A percentile compares a stretch with the other conserved stretches of the same genome.
These are phyloP conservation scores for Cenopis cana DNA, from an alignment of 2,888 invertebrate species.

Conservation along the genomic window DNA sequence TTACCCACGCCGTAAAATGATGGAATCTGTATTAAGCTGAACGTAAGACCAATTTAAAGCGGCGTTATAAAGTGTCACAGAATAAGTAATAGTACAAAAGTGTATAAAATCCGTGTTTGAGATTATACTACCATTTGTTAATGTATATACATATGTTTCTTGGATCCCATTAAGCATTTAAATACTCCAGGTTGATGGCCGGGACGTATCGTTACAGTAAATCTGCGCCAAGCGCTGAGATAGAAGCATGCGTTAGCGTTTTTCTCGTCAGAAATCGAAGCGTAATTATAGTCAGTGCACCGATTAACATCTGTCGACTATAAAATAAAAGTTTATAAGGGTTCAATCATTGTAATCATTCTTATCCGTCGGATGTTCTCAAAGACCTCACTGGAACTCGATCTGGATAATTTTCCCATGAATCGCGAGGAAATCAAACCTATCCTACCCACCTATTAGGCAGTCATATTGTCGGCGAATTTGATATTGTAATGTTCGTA, in stretches of 20 bases:
- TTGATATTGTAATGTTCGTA: slow-evolving; percentile 47
- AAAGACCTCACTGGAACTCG: slow-evolving; percentile 69
- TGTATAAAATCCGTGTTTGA: not conserved
- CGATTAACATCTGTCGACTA: slow-evolving; percentile 85
- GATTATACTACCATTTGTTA: not conserved
- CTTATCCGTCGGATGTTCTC: slow-evolving; percentile 83
- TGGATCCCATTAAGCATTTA: slow-evolving; percentile 41
- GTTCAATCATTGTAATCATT: slow-evolving; percentile 85
- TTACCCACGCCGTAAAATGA: slow-evolving; percentile 35
- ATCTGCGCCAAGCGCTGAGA: slow-evolving; percentile 58
- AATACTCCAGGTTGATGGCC: slow-evolving; percentile 42
- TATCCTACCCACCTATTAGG: slow-evolving; percentile 78
- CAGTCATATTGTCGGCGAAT: slow-evolving; percentile 71
- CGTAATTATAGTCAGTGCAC: slow-evolving; percentile 78
- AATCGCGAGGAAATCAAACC: slow-evolving; percentile 81
- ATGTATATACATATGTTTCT: slow-evolving; percentile 14
- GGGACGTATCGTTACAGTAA: slow-evolving; percentile 58
- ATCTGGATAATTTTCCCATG: slow-evolving; percentile 82
- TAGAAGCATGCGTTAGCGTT: slow-evolving; percentile 66
- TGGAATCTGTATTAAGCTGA: slow-evolving; percentile 24
- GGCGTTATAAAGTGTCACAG: not conserved
- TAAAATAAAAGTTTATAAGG: slow-evolving; percentile 83
- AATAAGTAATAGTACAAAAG: too few relatives aligned
- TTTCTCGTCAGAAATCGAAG: slow-evolving; percentile 80
- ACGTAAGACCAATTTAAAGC: slow-evolving; percentile 8